phyloP scores from a whole-genome alignment of 2,113 vertebrate species.

The Parus major region DNA sequence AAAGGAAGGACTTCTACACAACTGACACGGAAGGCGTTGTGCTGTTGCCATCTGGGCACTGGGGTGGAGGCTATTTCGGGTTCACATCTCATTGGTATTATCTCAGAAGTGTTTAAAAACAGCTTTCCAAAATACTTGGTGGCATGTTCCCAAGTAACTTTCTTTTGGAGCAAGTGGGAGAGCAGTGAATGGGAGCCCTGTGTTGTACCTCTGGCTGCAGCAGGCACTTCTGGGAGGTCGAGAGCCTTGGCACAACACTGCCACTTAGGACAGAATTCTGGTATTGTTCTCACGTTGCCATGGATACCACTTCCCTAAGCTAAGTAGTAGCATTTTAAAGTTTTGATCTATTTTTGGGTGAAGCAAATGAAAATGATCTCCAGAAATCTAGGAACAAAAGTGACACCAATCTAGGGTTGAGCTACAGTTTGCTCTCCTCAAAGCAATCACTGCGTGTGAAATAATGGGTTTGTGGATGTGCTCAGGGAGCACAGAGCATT shows the following conservation, averaged over 20 bases:
- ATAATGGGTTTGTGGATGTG: background rate
- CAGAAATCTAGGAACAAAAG: background rate
- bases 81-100: background rate
- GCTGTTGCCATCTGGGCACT: background rate
- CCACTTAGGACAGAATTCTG: background rate
- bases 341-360: background rate
- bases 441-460: background rate
- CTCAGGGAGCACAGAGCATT: background rate
- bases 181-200: background rate
- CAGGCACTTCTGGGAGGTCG: background rate
- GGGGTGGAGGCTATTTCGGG: background rate
- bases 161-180: background rate
- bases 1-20: background rate
- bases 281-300: background rate
- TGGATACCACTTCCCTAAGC: background rate
- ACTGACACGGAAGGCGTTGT: background rate
- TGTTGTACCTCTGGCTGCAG: background rate
- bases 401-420: background rate
- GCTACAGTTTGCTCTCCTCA: background rate
- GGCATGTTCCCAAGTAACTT: background rate
- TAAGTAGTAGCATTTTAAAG: background rate
- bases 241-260: background rate
- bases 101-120: background rate
- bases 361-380: background rate
- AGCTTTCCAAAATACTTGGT: background rate